Evolutionary conservation across 2,888 invertebrate species (phyloP), one percentile per base, ranked within the genome.

Genomic region (Lypha dubia): DNA sequence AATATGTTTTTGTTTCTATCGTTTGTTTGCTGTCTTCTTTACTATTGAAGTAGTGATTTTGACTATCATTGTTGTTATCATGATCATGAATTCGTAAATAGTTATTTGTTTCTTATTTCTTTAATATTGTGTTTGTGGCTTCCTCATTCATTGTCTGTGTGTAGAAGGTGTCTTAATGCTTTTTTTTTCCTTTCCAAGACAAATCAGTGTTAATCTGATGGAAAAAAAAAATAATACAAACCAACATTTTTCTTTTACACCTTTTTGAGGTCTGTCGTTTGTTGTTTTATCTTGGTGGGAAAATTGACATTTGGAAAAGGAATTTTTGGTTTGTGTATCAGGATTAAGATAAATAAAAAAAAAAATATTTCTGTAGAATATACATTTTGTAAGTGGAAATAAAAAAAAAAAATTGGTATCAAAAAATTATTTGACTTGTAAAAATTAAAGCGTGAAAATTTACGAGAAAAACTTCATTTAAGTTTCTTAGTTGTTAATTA

Each of bases 121-220:
- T 38, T 17, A 60, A 13, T 13, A 60, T 15, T 38, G 68, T 28
- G 24, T 68, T 70, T 79, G 62, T 53, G 62, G 79, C 53, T 60
- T 49, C 60, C 51, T 46, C 60, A 41, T 56, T 83, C 65, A 11
- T 13, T 73, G 41, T 67, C 13, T 73, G 38, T 71, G n/a, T n/a
- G n/a, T n/a, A n/a, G n/a, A n/a, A 22, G 63, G 65, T 68, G 74
- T 49, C 51, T 65, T 49, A 53, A 38, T 49, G 49, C 8, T 24
- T 70, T 53, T 73, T 17, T 70, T 53, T 62, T 32, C 46, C 41
- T 35, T 65, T 41, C 44, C 70, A 63, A 79, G 75, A 75, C 79
- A 83, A 83, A 80, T 80, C 71, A 38, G 65, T 49, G 63, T 67
- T 79, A 71, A 84, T 84, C 83, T 79, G 79, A 84, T 84, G 79